Percentiles rank a stretch among this genome's conserved stretches.
Conservation (phyloP, 2,888 invertebrate genomes). For the Polyommatus iphigenia region DNA sequence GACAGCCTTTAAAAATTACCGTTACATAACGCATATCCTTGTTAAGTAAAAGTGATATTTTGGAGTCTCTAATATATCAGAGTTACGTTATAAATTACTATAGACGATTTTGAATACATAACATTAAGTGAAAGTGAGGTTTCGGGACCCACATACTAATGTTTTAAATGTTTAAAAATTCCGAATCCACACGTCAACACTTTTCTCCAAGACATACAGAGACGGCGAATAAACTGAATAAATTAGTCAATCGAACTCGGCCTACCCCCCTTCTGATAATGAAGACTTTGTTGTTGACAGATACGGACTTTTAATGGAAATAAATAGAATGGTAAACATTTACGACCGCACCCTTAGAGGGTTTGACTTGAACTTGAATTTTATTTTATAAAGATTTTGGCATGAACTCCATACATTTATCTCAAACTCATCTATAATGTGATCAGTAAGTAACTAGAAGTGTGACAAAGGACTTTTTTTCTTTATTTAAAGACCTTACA, state of each 20-base stretch:
- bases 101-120: conserved; percentile 73
- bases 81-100: conserved; percentile 73
- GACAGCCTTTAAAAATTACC: background rate
- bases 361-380: no score
- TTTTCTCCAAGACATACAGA: conserved; percentile 69
- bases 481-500: no score
- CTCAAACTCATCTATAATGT: no score
- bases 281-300: conserved; percentile 51
- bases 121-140: conserved; percentile 76
- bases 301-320: background rate
- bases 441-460: no score
- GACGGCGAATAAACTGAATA: conserved; percentile 72
- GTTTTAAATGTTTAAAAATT: conserved; percentile 74
- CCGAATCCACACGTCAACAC: conserved; percentile 67
- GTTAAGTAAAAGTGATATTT: conserved; percentile 42
- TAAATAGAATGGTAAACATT: background rate
- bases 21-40: conserved; percentile 26
- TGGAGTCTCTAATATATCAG: conserved; percentile 54
- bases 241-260: conserved; percentile 67
- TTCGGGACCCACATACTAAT: conserved; percentile 73
- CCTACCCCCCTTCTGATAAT: conserved; percentile 61
- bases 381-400: no score
- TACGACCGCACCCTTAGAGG: no score
- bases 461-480: no score
- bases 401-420: no score